These are phyloP conservation scores for Agapetus fuscipes DNA, from an alignment of 2,888 invertebrate species.

Conservation along the genomic window DNA sequence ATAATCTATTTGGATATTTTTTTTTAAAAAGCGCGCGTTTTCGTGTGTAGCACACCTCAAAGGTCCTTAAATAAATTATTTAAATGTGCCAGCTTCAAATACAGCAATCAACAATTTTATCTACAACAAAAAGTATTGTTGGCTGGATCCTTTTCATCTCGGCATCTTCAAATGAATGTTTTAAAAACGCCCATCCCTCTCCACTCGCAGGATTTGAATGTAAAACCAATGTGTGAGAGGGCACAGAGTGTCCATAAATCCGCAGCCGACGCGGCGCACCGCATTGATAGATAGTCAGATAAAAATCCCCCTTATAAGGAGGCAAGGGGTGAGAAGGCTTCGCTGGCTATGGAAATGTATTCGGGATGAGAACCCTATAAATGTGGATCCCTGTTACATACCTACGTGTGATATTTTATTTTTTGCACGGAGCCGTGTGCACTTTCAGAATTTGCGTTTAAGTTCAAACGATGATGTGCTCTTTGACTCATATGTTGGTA, in stretches of 20 bases:
- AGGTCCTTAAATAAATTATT: too few species aligned
- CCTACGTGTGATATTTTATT: not conserved
- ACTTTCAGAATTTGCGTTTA: not conserved
- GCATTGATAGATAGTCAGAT: slow-evolving; percentile 17
- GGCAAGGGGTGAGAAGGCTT: not conserved
- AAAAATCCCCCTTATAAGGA: slow-evolving; percentile 12
- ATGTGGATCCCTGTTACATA: not conserved
- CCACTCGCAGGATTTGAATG: slow-evolving; percentile 4
- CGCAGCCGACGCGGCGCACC: slow-evolving; percentile 5
- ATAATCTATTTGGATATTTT: too few species aligned
- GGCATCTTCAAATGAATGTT: slow-evolving; percentile 1
- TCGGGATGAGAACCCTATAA: not conserved
- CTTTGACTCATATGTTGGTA: too few species aligned
- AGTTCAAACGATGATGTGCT: too few species aligned
- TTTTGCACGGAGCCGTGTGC: not conserved
- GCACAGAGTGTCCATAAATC: slow-evolving; percentile 11
- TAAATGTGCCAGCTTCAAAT: too few species aligned
- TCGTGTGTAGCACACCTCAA: too few species aligned
- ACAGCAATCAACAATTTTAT: too few species aligned
- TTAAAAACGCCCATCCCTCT: slow-evolving; percentile 4
- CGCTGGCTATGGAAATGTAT: not conserved
- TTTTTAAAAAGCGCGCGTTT: too few species aligned
- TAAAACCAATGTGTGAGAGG: slow-evolving; percentile 10
- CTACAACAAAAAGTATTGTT: too few species aligned
- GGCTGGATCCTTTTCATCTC: too few species aligned